Conservation (phyloP, 2,113 vertebrate genomes). For the Saguinus imperator region DNA sequence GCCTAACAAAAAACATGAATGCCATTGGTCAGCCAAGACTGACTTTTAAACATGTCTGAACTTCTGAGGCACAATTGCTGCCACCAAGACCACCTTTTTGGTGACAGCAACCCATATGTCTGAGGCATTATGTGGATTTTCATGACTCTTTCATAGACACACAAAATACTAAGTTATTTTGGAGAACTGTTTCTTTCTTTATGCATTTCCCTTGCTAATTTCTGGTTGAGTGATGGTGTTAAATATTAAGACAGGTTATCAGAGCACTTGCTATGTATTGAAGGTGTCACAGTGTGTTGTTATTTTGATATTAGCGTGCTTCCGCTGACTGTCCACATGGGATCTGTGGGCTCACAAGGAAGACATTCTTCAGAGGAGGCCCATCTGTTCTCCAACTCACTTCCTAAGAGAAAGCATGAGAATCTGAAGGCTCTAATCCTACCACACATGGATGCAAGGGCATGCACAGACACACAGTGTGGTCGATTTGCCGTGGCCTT, state of each 20-base stretch:
- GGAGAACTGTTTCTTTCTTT: neutral
- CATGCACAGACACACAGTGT: neutral
- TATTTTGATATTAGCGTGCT: neutral
- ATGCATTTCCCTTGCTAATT: neutral
- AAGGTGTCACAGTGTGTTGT: neutral
- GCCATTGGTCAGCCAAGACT: neutral
- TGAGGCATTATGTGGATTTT: neutral
- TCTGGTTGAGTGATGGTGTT: neutral
- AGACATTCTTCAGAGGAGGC: neutral
- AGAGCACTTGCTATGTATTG: neutral
- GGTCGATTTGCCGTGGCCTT: neutral
- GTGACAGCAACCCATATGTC: neutral
- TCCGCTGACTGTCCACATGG: neutral
- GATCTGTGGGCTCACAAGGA: neutral
- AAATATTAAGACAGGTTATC: neutral
- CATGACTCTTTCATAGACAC: neutral
- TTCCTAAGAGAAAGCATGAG: neutral
- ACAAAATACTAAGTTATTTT: neutral
- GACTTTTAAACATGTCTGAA: neutral
- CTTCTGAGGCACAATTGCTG: neutral
- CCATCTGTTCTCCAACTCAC: neutral
- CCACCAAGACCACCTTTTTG: neutral
- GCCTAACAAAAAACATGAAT: neutral
- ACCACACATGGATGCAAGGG: neutral
- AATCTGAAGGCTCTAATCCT: neutral